phyloP scores from a whole-genome alignment of 2,888 invertebrate genomes.

The Acronicta alni region DNA sequence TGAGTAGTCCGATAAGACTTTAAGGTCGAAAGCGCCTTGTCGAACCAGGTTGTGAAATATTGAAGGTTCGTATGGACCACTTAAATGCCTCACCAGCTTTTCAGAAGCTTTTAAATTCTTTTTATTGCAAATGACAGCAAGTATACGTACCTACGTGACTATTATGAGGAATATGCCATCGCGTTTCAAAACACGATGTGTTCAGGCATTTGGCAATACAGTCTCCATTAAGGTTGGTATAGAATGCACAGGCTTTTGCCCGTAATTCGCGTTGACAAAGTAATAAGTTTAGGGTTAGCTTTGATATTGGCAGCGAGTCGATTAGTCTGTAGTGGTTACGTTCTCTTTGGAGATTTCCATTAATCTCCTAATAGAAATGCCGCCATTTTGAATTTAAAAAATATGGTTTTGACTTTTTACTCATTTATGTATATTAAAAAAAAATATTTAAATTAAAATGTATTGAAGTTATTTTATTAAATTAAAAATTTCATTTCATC shows the following conservation, averaged over 20 bases:
- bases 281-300: slow-evolving; percentile 39
- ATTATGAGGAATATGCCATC: slow-evolving; percentile 26
- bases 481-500: no score
- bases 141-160: slow-evolving; percentile 33
- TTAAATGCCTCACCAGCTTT: slow-evolving; percentile 32
- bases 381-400: slow-evolving; percentile 13
- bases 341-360: not conserved
- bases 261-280: slow-evolving; percentile 1
- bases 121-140: slow-evolving; percentile 47
- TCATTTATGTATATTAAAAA: no score
- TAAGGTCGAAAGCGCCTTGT: slow-evolving; percentile 13
- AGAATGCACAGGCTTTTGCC: slow-evolving; percentile 7
- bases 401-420: no score
- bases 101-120: slow-evolving; percentile 30
- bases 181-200: slow-evolving; percentile 25
- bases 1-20: no score
- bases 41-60: slow-evolving; percentile 10
- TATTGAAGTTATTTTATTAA: no score
- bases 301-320: slow-evolving; percentile 21
- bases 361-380: not conserved
- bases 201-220: slow-evolving; percentile 31
- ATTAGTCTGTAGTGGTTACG: slow-evolving; percentile 16
- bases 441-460: no score
- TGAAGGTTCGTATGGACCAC: slow-evolving; percentile 22
- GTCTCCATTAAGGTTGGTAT: slow-evolving; percentile 24